phyloP scores from a whole-genome alignment of 2,797 vertebrate genomes.

The Chelmon rostratus region DNA sequence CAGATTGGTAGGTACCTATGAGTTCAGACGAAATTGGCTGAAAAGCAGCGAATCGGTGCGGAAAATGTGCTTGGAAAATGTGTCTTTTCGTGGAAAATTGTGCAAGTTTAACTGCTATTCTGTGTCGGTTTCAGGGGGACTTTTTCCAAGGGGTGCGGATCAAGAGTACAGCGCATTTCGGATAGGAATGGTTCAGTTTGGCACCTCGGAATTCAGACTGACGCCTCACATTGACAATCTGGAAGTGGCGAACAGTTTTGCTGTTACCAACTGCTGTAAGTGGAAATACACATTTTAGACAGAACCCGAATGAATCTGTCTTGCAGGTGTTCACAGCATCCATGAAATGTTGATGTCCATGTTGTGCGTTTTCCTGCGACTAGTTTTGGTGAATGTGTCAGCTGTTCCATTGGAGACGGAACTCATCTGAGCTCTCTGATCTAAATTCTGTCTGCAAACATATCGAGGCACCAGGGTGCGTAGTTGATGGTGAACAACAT shows the following conservation, averaged over 20 bases:
- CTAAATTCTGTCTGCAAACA: constrained; percentile 40
- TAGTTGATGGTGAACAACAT: constrained; percentile 26
- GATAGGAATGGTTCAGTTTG: constrained; percentile 97
- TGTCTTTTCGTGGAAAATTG: neutral
- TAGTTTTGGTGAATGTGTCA: neutral
- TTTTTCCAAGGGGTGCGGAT: constrained; percentile 98
- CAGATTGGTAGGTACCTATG: constrained; percentile 92
- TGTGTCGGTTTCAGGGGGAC: constrained; percentile 89
- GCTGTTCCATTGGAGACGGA: neutral
- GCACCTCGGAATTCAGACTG: constrained; percentile 95
- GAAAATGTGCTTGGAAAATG: neutral
- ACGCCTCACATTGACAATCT: constrained; percentile 99
- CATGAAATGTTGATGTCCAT: neutral
- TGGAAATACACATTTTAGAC: constrained; percentile 53
- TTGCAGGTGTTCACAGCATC: neutral
- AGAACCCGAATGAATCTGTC: neutral
- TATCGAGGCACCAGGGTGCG: constrained; percentile 20
- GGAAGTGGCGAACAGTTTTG: constrained; percentile 99
- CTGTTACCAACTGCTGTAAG: constrained; percentile 99
- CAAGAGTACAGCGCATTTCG: constrained; percentile 99
- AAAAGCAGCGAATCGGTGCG: neutral
- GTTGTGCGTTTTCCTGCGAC: neutral
- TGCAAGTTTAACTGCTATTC: constrained; percentile 11
- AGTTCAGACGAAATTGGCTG: constrained; percentile 3
- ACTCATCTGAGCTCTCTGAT: constrained; percentile 34